These are phyloP conservation scores for Scolopax mira DNA, from an alignment of 2,113 vertebrate species.

Conservation along the genomic window DNA sequence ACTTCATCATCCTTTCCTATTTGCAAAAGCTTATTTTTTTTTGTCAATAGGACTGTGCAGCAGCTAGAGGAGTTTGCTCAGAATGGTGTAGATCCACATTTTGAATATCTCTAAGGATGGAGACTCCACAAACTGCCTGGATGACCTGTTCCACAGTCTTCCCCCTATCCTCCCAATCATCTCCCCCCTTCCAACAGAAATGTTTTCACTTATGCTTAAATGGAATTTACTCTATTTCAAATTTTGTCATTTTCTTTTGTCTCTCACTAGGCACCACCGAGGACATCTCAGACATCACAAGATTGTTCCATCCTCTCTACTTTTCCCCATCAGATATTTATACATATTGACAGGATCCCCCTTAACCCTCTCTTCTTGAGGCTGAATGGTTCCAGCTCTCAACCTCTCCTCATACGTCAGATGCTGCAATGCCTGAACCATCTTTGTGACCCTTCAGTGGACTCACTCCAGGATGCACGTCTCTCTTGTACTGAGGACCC, in stretches of 20 bases:
- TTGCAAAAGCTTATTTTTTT: not conserved
- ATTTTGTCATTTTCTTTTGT: not conserved
- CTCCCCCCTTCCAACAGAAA: not conserved
- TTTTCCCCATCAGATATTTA: not conserved
- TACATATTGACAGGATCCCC: not conserved
- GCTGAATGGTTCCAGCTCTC: not conserved
- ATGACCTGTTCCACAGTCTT: not conserved
- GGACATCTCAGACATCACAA: not conserved
- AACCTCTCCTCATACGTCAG: not conserved
- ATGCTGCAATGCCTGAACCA: not conserved
- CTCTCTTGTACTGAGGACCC: not conserved
- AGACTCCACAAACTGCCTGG: not conserved
- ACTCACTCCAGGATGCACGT: not conserved
- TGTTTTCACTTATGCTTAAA: not conserved
- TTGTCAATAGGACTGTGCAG: not conserved
- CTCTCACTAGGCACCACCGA: not conserved
- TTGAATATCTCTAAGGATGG: not conserved
- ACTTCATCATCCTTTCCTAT: not conserved
- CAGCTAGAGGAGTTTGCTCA: not conserved
- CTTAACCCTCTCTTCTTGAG: not conserved
- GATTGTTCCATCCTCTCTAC: not conserved
- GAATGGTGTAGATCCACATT: not conserved
- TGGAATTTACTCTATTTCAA: not conserved
- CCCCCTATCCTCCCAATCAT: rapidly evolving
- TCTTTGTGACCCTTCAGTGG: not conserved